These are phyloP conservation scores for Brachyptera putata DNA, from an alignment of 2,888 invertebrate genomes.

Conservation along the genomic window DNA sequence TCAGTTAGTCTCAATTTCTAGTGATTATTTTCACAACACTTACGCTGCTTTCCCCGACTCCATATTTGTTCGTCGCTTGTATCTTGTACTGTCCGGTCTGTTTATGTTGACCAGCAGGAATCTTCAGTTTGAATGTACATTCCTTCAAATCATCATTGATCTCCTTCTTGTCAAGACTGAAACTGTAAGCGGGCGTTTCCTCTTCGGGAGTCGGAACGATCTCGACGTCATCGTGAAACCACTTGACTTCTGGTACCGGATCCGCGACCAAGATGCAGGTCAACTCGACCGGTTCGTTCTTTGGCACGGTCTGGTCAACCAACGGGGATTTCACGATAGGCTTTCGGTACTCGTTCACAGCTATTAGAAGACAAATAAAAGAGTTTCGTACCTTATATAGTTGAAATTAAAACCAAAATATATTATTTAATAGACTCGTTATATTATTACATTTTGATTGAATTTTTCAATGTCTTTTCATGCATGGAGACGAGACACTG, in stretches of 20 bases:
- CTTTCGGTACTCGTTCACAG: slow-evolving; percentile 70
- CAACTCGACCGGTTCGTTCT: slow-evolving; percentile 62
- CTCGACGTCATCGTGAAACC: slow-evolving; percentile 73
- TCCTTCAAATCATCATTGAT: slow-evolving; percentile 74
- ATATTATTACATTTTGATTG: too few species aligned
- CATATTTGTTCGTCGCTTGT: slow-evolving; percentile 75
- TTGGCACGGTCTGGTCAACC: slow-evolving; percentile 63
- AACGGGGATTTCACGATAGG: slow-evolving; percentile 69
- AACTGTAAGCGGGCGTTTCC: slow-evolving; percentile 29
- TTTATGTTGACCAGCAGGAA: slow-evolving; percentile 67
- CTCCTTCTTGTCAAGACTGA: slow-evolving; percentile 60
- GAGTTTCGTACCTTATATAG: neutral
- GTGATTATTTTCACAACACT: too few species aligned
- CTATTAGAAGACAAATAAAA: slow-evolving; percentile 46
- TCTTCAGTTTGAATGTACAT: slow-evolving; percentile 71
- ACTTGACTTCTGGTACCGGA: slow-evolving; percentile 81
- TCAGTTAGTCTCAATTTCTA: neutral
- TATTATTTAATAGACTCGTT: too few species aligned
- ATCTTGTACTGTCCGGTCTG: slow-evolving; percentile 82
- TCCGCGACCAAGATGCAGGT: slow-evolving; percentile 79
- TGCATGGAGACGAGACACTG: too few species aligned
- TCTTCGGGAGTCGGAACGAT: slow-evolving; percentile 41
- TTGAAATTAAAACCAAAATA: neutral
- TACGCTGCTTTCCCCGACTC: slow-evolving; percentile 65
- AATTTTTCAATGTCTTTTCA: too few species aligned